phyloP scores from a whole-genome alignment of 1,140 invertebrate genomes.

The Hycleus phaleratus region DNA sequence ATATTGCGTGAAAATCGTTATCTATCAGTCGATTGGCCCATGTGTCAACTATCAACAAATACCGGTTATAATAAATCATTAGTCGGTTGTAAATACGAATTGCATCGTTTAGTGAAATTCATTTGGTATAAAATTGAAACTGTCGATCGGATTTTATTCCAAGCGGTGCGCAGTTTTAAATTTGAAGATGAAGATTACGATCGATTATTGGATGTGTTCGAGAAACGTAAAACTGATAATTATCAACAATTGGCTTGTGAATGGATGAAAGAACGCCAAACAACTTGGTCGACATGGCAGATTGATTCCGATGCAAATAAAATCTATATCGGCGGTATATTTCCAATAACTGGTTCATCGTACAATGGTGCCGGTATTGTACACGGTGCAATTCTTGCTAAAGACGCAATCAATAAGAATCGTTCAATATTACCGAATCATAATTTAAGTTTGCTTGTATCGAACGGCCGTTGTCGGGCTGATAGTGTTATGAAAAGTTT shows the following conservation, averaged over 20 bases:
- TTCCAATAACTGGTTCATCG: slow-evolving; percentile 51
- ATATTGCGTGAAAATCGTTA: slow-evolving; percentile 47
- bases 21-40: slow-evolving; percentile 46
- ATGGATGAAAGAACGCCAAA: slow-evolving; percentile 48
- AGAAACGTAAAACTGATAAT: slow-evolving; percentile 18
- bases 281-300: slow-evolving; percentile 28
- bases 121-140: slow-evolving; percentile 51
- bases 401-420: slow-evolving; percentile 58
- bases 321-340: slow-evolving; percentile 67
- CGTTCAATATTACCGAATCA: slow-evolving; percentile 54
- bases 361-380: slow-evolving; percentile 57
- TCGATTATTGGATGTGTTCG: slow-evolving; percentile 46
- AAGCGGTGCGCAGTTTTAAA: slow-evolving; percentile 49
- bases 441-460: slow-evolving; percentile 49
- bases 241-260: slow-evolving; percentile 56
- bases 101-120: slow-evolving; percentile 58
- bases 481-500: slow-evolving; percentile 73
- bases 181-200: slow-evolving; percentile 50
- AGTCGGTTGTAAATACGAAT: slow-evolving; percentile 53
- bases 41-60: slow-evolving; percentile 43
- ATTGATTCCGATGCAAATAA: slow-evolving; percentile 42
- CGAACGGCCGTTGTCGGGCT: slow-evolving; percentile 64
- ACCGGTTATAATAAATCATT: slow-evolving; percentile 4
- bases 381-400: slow-evolving; percentile 57
- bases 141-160: slow-evolving; percentile 45